These are phyloP conservation scores for Hipposideros larvatus DNA, from an alignment of 2,797 vertebrate species.

Conservation along the genomic window DNA sequence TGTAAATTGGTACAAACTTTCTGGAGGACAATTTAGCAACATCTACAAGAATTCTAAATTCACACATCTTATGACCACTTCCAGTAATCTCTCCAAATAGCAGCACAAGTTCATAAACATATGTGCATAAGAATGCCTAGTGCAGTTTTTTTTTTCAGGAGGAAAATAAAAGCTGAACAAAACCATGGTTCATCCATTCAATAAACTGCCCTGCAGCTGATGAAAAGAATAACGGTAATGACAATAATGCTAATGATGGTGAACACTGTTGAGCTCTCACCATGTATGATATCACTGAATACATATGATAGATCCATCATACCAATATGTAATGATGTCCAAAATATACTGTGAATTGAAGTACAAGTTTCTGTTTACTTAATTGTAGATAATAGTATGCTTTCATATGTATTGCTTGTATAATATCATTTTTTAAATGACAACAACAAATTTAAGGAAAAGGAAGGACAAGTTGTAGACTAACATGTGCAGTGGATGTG, in stretches of 20 bases:
- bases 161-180: not conserved
- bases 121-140: not conserved
- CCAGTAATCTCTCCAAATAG: constrained; percentile 13
- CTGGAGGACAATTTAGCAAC: not conserved
- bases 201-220: not conserved
- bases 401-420: not conserved
- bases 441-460: not conserved
- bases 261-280: not conserved
- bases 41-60: constrained; percentile 20
- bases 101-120: not conserved
- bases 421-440: not conserved
- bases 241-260: too few relatives aligned
- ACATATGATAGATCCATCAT: not conserved
- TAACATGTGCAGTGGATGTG: not conserved
- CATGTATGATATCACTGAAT: not conserved
- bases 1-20: not conserved
- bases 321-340: not conserved
- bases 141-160: not conserved
- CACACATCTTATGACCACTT: not conserved
- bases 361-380: not conserved
- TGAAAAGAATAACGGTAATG: not conserved
- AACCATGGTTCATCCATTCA: not conserved
- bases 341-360: not conserved
- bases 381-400: not conserved
- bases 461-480: not conserved